phyloP scores from a whole-genome alignment of 2,888 invertebrate genomes.

The Nowickia ferox region DNA sequence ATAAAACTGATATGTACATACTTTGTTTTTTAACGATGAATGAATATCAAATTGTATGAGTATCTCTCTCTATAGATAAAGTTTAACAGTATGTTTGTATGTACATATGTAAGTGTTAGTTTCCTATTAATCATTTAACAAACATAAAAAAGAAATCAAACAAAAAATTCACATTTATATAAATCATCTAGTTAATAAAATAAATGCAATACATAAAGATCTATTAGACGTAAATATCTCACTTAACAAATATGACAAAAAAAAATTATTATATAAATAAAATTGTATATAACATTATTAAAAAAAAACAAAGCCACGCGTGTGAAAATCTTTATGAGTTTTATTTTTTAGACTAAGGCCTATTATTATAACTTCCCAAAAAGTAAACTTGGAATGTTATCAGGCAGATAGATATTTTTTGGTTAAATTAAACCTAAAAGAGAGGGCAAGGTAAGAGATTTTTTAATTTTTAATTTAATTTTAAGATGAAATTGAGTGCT shows the following conservation, averaged over 20 bases:
- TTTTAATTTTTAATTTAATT: too few relatives aligned
- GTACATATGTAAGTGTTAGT: constrained; percentile 48
- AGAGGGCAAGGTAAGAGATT: too few relatives aligned
- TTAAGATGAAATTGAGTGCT: too few relatives aligned
- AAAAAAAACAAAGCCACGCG: neutral
- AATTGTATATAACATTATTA: constrained; percentile 59
- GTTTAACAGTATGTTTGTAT: constrained; percentile 47
- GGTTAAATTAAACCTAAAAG: too few relatives aligned
- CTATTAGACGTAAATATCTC: constrained; percentile 42
- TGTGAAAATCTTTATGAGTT: neutral
- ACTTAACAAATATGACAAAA: constrained; percentile 7
- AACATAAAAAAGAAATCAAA: constrained; percentile 23
- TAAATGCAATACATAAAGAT: constrained; percentile 62
- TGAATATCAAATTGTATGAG: constrained; percentile 21
- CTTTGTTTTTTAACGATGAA: constrained; percentile 35
- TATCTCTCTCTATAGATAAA: constrained; percentile 35
- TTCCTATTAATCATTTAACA: constrained; percentile 62
- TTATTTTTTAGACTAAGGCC: neutral
- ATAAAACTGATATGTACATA: constrained; percentile 32
- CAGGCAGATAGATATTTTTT: too few relatives aligned
- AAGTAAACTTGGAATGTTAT: too few relatives aligned
- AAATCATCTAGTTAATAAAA: constrained; percentile 45
- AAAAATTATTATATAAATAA: constrained; percentile 39
- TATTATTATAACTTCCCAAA: too few relatives aligned
- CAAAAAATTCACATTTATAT: constrained; percentile 23